Conservation (phyloP, 2,888 invertebrate genomes). For the Girardia tigrina region DNA sequence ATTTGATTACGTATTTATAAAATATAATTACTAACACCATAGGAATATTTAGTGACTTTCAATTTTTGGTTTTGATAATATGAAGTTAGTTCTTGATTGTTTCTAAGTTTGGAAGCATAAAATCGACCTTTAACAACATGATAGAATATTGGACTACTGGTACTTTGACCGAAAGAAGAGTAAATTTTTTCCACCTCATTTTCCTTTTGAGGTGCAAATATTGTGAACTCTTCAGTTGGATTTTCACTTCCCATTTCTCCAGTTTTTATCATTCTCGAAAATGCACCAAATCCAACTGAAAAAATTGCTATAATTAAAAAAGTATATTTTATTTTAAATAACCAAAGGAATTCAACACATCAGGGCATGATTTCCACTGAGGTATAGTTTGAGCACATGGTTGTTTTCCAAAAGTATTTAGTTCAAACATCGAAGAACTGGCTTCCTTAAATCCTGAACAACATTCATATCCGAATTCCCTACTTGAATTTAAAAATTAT, state of each 20-base stretch:
- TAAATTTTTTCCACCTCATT: background rate
- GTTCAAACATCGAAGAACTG: background rate
- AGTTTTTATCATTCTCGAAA: background rate
- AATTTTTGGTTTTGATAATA: conserved; percentile 25
- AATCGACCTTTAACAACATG: conserved; percentile 27
- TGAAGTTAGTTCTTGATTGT: conserved; percentile 21
- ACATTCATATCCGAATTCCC: conserved; percentile 26
- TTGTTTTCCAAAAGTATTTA: background rate
- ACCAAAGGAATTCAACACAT: conserved; percentile 12
- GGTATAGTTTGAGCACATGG: conserved; percentile 10
- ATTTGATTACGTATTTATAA: background rate
- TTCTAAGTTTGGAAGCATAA: conserved; percentile 24
- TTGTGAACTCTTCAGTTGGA: background rate
- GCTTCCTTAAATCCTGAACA: conserved; percentile 24
- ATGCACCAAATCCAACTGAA: background rate
- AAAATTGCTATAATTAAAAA: background rate
- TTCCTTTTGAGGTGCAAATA: conserved; percentile 20
- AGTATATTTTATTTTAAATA: background rate
- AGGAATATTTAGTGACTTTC: conserved; percentile 30
- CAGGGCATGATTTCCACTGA: conserved; percentile 26
- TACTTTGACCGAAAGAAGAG: background rate
- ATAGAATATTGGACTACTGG: conserved; percentile 16
- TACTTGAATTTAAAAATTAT: background rate
- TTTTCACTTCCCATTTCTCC: conserved; percentile 1
- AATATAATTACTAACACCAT: conserved; percentile 15